Percentiles rank a stretch among this genome's conserved stretches.
Evolutionary conservation across 2,113 vertebrate species (phyloP).

Genomic region (Ibidorhyncha struthersii): DNA sequence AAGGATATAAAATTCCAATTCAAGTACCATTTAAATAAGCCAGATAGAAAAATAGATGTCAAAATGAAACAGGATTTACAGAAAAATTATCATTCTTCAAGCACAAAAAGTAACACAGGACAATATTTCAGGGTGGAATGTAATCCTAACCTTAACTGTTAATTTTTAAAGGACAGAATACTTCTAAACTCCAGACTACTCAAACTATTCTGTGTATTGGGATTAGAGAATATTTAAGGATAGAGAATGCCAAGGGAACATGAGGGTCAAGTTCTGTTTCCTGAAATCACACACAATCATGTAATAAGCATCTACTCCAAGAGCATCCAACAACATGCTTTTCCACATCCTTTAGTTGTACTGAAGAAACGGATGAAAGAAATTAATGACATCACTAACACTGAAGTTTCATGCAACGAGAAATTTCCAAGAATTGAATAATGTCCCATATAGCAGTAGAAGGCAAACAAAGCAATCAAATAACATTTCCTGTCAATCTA

Average conservation of each 20-base stretch:
- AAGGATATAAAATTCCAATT: background rate
- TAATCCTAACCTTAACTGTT: background rate
- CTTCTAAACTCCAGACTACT: background rate
- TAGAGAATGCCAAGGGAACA: background rate
- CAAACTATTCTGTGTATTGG: background rate
- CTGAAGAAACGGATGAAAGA: background rate
- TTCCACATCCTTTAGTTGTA: background rate
- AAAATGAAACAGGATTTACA: background rate
- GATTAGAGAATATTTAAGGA: background rate
- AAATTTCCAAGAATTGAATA: background rate
- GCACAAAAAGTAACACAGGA: background rate
- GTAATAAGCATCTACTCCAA: background rate
- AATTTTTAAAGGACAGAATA: background rate
- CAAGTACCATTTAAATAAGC: background rate
- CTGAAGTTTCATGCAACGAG: background rate
- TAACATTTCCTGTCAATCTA: background rate
- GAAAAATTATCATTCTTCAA: background rate
- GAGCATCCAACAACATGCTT: background rate
- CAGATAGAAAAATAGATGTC: background rate
- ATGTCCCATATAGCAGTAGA: background rate
- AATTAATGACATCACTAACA: background rate
- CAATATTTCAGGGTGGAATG: background rate
- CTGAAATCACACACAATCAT: background rate
- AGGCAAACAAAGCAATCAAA: background rate
- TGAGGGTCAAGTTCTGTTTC: background rate